A percentile compares a stretch with the other conserved stretches of the same genome.
phyloP scores from a whole-genome alignment of 2,113 vertebrate species.

The Cynopterus brachyotis region DNA sequence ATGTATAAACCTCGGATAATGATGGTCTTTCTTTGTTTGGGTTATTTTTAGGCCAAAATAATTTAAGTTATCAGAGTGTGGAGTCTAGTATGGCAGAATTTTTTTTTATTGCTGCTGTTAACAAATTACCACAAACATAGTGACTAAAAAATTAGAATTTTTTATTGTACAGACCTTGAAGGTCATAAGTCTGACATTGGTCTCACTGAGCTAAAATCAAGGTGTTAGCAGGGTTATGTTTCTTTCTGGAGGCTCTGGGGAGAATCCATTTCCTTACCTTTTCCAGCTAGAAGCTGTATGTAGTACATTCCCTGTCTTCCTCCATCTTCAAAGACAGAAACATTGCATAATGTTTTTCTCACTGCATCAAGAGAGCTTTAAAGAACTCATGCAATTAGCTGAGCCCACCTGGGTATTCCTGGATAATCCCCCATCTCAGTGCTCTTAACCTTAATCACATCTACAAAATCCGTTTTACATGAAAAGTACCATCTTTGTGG shows the following conservation, averaged over 20 bases:
- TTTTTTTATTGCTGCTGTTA: not conserved
- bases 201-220: not conserved
- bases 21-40: not conserved
- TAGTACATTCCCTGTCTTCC: not conserved
- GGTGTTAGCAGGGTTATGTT: not conserved
- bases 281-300: not conserved
- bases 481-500: not conserved
- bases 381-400: not conserved
- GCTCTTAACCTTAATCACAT: not conserved
- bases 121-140: not conserved
- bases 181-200: not conserved
- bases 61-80: not conserved
- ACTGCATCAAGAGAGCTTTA: not conserved
- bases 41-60: not conserved
- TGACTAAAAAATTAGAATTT: not conserved
- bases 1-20: not conserved
- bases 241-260: not conserved
- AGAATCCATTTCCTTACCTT: not conserved
- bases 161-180: not conserved
- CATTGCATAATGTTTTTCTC: not conserved
- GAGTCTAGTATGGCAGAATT: not conserved
- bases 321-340: not conserved
- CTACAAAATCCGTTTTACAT: not conserved
- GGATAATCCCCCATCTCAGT: not conserved
- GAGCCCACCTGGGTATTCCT: not conserved